Evolutionary conservation across 2,113 vertebrate genomes (phyloP).

Genomic region (Lathamus discolor): DNA sequence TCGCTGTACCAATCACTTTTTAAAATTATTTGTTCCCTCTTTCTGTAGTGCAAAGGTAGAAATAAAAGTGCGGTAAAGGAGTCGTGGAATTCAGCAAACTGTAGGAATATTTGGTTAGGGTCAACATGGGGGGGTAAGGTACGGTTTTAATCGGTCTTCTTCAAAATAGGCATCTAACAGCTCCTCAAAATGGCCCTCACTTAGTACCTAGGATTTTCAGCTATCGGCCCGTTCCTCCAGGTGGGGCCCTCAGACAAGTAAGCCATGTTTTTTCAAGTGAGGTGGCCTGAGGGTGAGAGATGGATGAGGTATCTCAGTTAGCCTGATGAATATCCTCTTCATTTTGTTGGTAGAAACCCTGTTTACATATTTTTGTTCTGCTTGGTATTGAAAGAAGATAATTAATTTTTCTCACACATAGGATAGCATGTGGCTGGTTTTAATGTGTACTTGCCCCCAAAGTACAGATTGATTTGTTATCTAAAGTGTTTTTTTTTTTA

Average conservation of each 20-base stretch:
- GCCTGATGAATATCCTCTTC: neutral
- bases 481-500: neutral
- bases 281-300: neutral
- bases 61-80: neutral
- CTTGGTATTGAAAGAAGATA: neutral
- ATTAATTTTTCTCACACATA: neutral
- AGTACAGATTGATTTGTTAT: conserved; percentile 26
- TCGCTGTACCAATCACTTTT: neutral
- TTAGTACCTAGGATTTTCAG: neutral
- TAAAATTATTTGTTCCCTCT: neutral
- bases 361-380: neutral
- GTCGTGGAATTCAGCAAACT: neutral
- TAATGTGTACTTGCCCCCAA: neutral
- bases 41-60: neutral
- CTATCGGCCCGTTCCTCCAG: neutral
- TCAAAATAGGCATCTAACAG: neutral
- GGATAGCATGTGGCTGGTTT: neutral
- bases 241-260: neutral
- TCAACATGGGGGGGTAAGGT: neutral
- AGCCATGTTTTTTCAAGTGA: neutral
- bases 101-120: neutral
- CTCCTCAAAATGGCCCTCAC: neutral
- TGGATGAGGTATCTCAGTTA: neutral
- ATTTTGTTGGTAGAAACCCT: neutral
- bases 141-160: neutral